Evolutionary conservation across 2,888 invertebrate genomes (phyloP), one percentile per base, ranked within the genome.

Genomic region (Cerceris rybyensis): DNA sequence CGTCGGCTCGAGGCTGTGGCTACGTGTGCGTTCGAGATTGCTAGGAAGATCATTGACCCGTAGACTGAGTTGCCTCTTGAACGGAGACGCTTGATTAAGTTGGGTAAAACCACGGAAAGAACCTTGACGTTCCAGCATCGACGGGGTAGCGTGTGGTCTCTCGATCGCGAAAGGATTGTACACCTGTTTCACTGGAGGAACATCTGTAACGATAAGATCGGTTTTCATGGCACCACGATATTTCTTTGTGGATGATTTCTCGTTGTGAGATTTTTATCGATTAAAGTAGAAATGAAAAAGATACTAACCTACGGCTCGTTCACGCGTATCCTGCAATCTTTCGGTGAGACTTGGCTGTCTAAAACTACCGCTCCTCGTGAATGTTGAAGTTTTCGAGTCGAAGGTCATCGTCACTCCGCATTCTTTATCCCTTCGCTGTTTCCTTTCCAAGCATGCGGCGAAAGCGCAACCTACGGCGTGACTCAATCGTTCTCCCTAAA

Each of bases 401-500:
- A 97, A 98, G 89, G 96, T 97, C 97, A 98, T 98, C 55, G 97
- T 97, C 11, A 98, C 98, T 9, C 97, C 96, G 91, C 97, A 98
- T 93, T 99, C 99, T 92, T 98, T 98, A 93, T 99, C 99, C 79
- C 99, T 95, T 83, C 98, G 97, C 93, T 99, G 98, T 93, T 99
- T 99, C 89, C 98, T 95, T 92, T 99, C 99, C 86, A 99, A 93
- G 90, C 99, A 99, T 2, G 99, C 98, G 69, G 99, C 98, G 93
- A 99, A 99, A 63, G 99, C 99, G 94, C 99, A 99, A 54, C 99
- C 99, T 42, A 99, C 99, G 1, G 99, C 99, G 93, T 99, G 99
- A 87, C 99, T 99, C 82, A 99, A 93, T 59, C 99, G 95, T 93
- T 99, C 99, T 73, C 99, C 99, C 96, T 96, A 91, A 57, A 75